A percentile compares a stretch with the other conserved stretches of the same genome.
These are phyloP conservation scores for Dicyrtomina minuta DNA, from an alignment of 2,888 invertebrate species.

Conservation along the genomic window DNA sequence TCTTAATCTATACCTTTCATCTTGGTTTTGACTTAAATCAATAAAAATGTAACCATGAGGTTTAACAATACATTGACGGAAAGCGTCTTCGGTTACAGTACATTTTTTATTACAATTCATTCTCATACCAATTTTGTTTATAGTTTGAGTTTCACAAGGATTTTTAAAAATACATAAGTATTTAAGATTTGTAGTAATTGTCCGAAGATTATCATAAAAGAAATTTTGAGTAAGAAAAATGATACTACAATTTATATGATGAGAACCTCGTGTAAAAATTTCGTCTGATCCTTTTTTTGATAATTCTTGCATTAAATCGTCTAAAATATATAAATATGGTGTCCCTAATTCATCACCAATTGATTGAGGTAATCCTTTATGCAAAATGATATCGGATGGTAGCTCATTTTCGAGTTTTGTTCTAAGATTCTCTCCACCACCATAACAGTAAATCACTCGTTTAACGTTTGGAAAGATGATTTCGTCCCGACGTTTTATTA, in stretches of 20 bases:
- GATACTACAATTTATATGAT: constrained; percentile 14
- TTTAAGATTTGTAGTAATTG: constrained; percentile 34
- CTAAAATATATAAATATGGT: constrained; percentile 20
- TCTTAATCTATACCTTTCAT: constrained; percentile 40
- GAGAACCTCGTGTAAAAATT: constrained; percentile 3
- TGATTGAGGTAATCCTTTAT: constrained; percentile 20
- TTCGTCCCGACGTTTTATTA: constrained; percentile 23
- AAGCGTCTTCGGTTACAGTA: constrained; percentile 32
- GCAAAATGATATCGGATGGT: constrained; percentile 20
- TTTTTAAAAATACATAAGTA: constrained; percentile 37
- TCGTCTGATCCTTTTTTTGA: neutral
- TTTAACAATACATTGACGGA: constrained; percentile 26
- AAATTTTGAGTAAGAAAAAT: constrained; percentile 35
- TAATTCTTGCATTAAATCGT: constrained; percentile 29
- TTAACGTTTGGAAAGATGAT: constrained; percentile 11
- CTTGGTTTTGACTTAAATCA: constrained; percentile 40
- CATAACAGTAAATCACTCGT: constrained; percentile 26
- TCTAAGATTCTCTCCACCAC: no score
- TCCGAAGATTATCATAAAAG: constrained; percentile 32
- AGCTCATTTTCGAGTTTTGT: constrained; percentile 5
- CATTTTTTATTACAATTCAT: constrained; percentile 40
- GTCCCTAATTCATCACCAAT: constrained; percentile 14
- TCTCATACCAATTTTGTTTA: constrained; percentile 33
- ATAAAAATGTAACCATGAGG: constrained; percentile 42
- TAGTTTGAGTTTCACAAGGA: constrained; percentile 33